Conservation (phyloP, 2,888 invertebrate species). For the Melieria crassipennis region DNA sequence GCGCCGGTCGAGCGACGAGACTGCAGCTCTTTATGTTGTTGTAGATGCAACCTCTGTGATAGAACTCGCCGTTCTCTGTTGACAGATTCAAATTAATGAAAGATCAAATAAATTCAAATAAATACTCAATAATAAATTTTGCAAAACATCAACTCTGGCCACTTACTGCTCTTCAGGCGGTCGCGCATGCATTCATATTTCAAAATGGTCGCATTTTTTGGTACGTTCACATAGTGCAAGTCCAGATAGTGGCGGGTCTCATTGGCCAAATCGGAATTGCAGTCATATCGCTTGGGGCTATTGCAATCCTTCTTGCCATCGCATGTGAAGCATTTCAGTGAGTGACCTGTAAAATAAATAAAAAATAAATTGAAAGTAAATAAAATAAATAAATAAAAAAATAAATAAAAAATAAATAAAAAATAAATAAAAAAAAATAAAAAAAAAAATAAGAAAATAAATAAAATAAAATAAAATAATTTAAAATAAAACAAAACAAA, state of each 20-base stretch:
- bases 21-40: conserved; percentile 29
- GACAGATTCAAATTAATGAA: neutral
- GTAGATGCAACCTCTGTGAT: conserved; percentile 45
- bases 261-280: conserved; percentile 40
- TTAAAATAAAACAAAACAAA: neutral
- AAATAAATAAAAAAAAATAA: neutral
- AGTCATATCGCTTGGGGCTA: conserved; percentile 43
- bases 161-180: conserved; percentile 42
- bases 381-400: neutral
- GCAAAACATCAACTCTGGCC: neutral
- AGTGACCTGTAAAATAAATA: conserved; percentile 35
- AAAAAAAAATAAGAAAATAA: neutral
- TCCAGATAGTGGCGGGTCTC: conserved; percentile 41
- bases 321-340: conserved; percentile 44
- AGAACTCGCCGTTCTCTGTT: conserved; percentile 26
- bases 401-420: neutral
- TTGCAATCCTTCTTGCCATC: conserved; percentile 38
- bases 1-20: conserved; percentile 26
- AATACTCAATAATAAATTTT: neutral
- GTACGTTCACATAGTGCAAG: conserved; percentile 39
- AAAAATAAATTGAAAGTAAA: neutral
- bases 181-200: conserved; percentile 41
- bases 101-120: neutral
- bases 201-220: conserved; percentile 28
- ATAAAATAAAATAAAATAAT: neutral